Evolutionary conservation across 2,888 invertebrate genomes (phyloP).

Genomic region (Frankliniella intonsa): DNA sequence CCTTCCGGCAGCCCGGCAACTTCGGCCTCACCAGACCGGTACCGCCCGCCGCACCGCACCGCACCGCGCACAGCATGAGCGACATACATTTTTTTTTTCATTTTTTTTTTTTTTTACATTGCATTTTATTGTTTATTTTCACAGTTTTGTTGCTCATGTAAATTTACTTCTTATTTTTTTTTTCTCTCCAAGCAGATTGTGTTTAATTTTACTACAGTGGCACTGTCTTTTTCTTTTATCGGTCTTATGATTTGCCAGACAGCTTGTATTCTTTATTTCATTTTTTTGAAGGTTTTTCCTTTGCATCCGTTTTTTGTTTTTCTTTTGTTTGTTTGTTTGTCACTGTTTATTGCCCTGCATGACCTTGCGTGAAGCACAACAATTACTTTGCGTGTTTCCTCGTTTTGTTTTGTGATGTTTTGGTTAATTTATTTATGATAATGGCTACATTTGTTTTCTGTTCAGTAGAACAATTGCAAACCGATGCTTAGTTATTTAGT

Average conservation of each 20-base stretch:
- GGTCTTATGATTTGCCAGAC: too few relatives aligned
- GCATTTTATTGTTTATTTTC: not conserved
- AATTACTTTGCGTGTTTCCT: not conserved
- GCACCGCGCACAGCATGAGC: too few relatives aligned
- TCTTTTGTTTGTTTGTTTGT: not conserved
- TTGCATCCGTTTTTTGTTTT: not conserved
- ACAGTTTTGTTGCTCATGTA: not conserved
- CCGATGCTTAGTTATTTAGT: not conserved
- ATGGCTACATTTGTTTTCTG: not conserved
- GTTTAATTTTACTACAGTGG: not conserved
- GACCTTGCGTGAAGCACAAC: not conserved
- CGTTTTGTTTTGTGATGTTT: conserved; percentile 7
- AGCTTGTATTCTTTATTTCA: not conserved
- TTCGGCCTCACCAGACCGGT: not conserved
- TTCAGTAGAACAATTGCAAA: conserved; percentile 23
- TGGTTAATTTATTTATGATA: conserved; percentile 25
- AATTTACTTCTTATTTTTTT: not conserved
- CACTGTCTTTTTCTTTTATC: not conserved
- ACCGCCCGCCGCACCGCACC: not conserved
- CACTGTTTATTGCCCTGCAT: not conserved
- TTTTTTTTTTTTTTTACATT: not conserved
- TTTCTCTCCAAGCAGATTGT: not conserved
- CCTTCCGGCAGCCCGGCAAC: conserved; percentile 9
- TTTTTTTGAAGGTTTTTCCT: not conserved
- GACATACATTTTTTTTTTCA: not conserved